Percentiles rank a stretch among this genome's conserved stretches.
phyloP scores from a whole-genome alignment of 2,113 vertebrate species.

The Cettia cetti region DNA sequence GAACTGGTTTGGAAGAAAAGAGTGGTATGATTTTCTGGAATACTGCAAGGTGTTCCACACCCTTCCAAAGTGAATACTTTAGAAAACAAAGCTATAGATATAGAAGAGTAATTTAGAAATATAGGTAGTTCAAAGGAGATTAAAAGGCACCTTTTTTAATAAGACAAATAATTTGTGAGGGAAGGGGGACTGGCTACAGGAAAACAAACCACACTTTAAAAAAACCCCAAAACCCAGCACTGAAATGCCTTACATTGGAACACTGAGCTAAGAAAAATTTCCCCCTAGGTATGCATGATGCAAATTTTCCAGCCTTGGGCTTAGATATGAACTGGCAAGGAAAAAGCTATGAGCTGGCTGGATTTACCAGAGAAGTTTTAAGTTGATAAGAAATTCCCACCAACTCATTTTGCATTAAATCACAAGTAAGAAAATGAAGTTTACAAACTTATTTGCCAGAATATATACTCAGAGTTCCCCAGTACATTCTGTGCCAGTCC shows the following conservation, averaged over 20 bases:
- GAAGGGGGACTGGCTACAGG: neutral
- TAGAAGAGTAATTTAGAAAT: neutral
- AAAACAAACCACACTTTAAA: neutral
- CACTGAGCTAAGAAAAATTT: neutral
- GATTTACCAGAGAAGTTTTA: neutral
- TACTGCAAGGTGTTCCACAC: neutral
- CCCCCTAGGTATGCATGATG: neutral
- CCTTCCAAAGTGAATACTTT: neutral
- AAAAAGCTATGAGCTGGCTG: neutral
- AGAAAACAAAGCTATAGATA: neutral
- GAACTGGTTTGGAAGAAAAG: neutral
- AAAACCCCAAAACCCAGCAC: rapidly evolving
- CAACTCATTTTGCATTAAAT: neutral
- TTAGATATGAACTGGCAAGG: neutral
- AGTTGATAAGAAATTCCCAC: neutral
- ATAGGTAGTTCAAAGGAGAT: neutral
- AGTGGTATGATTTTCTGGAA: neutral
- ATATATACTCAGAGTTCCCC: neutral
- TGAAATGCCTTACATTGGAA: neutral
- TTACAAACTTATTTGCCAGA: neutral
- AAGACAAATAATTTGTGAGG: neutral
- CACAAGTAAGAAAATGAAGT: neutral
- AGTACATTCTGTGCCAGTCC: neutral
- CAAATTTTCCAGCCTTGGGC: neutral
- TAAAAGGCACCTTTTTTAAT: neutral